A percentile compares a stretch with the other conserved stretches of the same genome.
Conservation (phyloP, 2,888 invertebrate species). For the Diogma glabrata region DNA sequence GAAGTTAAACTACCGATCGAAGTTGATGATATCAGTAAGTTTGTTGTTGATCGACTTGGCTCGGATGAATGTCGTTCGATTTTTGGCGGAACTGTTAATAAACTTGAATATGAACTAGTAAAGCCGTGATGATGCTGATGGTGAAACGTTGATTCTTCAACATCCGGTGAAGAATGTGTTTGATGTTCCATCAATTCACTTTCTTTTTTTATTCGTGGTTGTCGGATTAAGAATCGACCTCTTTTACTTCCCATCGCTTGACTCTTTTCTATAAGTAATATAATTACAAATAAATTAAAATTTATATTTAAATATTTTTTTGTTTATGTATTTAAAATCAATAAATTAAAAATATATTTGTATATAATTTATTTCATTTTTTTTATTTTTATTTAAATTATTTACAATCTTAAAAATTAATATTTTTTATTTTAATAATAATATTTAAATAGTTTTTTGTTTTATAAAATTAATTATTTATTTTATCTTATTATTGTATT, state of each 20-base stretch:
- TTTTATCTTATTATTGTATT: too few species aligned
- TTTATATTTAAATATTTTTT: neutral
- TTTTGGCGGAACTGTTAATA: constrained; percentile 40
- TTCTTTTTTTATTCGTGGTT: constrained; percentile 54
- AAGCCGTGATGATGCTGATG: constrained; percentile 20
- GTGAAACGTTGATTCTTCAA: constrained; percentile 29
- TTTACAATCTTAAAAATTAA: too few species aligned
- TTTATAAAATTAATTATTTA: too few species aligned
- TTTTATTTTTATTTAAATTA: too few species aligned
- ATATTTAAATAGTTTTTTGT: too few species aligned
- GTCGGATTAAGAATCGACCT: constrained; percentile 51
- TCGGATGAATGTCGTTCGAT: constrained; percentile 48
- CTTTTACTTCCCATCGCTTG: constrained; percentile 47
- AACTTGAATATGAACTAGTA: constrained; percentile 23
- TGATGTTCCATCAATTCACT: constrained; percentile 38
- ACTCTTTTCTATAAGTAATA: too few species aligned
- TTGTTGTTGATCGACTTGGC: constrained; percentile 44
- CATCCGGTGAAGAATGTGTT: constrained; percentile 31
- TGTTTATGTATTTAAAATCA: too few species aligned
- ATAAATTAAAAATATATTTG: too few species aligned
- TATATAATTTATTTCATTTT: too few species aligned
- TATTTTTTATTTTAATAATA: too few species aligned
- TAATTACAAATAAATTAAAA: neutral
- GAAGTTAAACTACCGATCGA: constrained; percentile 6
- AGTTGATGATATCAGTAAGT: constrained; percentile 26